Base-by-base conservation (phyloP, 2,113 vertebrate genomes). In the Sphyrna mokarran region DNA sequence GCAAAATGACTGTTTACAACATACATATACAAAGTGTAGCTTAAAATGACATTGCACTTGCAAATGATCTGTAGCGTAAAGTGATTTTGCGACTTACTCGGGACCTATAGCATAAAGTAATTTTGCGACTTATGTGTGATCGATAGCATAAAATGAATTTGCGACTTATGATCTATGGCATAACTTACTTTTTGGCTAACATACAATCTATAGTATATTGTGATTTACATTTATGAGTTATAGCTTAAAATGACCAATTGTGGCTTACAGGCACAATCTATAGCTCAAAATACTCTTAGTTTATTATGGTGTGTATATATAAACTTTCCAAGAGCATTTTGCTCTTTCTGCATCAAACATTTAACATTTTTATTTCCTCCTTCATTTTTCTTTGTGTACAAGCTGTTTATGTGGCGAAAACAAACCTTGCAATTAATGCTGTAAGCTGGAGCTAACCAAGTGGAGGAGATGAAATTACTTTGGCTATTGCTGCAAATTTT, bases 351-450 rank as follows among this genome's bases (percentile, higher is more conserved):
- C 87, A 91, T 58, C 87, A 90, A 90, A 33, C 87, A 63, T 90
- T 89, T 29, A 89, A 89, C 26, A 89, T 10, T 89, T 58, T 58
- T 90, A 61, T 33, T 63, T 91, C 13, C 14, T 63, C 6, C 13
- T n/a, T 91, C 58, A 90, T 61, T 91, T 91, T 61, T 91, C 58
- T 91, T 58, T 91, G 14, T n/a, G 14, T n/a, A 61, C 87, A 90
- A 90, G 26, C 87, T 61, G 26, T 90, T 90, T 87, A 48, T 43
- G 4, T 83, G 37, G 78, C 13, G 40, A 16, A 37, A 40, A 37
- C 37, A 83, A 18, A 37, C n/a, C 1, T 58, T 26, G 2, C 23
- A 54, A 54, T 87, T 54, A 54, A 54, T 26, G 8, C 23, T 54
- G 23, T 87, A 76, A 76, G 43, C 43, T 87, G 43, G 23, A 29